Conservation (phyloP, 1,140 invertebrate genomes). For the Lordiphosa collinella region DNA sequence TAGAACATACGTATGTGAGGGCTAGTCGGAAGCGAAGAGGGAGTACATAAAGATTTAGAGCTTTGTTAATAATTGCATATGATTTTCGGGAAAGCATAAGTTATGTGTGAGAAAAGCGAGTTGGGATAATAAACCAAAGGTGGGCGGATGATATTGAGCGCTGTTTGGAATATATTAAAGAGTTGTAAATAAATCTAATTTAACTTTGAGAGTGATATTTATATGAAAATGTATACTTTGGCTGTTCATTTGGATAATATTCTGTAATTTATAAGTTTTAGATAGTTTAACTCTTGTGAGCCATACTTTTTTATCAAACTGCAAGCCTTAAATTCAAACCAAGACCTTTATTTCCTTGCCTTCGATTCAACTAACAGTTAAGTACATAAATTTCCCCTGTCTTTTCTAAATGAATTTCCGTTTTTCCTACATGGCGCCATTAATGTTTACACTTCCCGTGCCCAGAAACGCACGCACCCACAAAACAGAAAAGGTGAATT, state of each 20-base stretch:
- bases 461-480: slow-evolving; percentile 4
- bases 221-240: too few relatives aligned
- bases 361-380: not conserved
- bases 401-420: slow-evolving; percentile 9
- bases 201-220: too few relatives aligned
- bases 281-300: too few relatives aligned
- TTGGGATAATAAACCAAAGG: not conserved
- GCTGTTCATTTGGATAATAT: too few relatives aligned
- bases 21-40: not conserved
- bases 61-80: slow-evolving; percentile 47
- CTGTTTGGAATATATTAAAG: not conserved
- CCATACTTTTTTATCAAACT: too few relatives aligned
- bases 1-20: slow-evolving; percentile 21
- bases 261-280: too few relatives aligned
- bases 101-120: not conserved
- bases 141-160: not conserved
- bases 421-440: slow-evolving; percentile 4
- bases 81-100: slow-evolving; percentile 12
- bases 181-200: not conserved
- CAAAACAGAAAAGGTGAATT: not conserved
- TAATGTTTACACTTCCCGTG: slow-evolving; percentile 10
- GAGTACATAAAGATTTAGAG: slow-evolving; percentile 22
- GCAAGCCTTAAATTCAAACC: too few relatives aligned
- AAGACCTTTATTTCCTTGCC: not conserved
- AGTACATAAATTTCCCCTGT: not conserved